A percentile compares a stretch with the other conserved stretches of the same genome.
Conservation (phyloP, 2,888 invertebrate genomes). For the Hypercompe scribonia region DNA sequence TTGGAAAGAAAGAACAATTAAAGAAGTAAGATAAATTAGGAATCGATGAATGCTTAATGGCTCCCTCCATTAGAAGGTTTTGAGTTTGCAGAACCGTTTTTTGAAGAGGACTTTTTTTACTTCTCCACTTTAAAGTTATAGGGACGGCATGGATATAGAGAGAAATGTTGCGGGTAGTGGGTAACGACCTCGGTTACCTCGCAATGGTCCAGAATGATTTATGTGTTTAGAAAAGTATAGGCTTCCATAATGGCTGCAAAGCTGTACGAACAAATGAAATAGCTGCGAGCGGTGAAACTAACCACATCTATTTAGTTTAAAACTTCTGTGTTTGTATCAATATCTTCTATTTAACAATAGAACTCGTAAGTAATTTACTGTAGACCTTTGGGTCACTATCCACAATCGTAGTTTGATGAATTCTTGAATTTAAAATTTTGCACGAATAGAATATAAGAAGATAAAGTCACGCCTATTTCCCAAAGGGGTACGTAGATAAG, state of each 20-base stretch:
- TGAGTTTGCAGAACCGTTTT: slow-evolving; percentile 73
- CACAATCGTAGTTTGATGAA: not conserved
- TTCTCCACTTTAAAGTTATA: slow-evolving; percentile 74
- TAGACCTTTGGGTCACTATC: not conserved
- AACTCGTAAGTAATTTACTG: not conserved
- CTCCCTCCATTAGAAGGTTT: slow-evolving; percentile 81
- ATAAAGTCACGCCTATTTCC: too few relatives aligned
- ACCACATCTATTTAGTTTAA: not conserved
- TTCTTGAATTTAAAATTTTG: too few relatives aligned
- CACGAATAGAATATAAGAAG: too few relatives aligned
- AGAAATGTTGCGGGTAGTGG: slow-evolving; percentile 38
- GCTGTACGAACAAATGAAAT: slow-evolving; percentile 18
- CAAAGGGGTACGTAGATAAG: too few relatives aligned
- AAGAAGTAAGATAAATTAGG: slow-evolving; percentile 82
- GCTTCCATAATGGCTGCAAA: slow-evolving; percentile 10
- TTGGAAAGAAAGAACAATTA: slow-evolving; percentile 77
- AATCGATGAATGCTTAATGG: slow-evolving; percentile 85
- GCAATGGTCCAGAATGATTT: slow-evolving; percentile 17
- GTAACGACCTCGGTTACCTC: slow-evolving; percentile 13
- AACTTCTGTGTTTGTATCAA: not conserved
- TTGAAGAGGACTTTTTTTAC: slow-evolving; percentile 73
- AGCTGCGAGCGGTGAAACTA: slow-evolving; percentile 2
- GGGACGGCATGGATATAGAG: slow-evolving; percentile 54
- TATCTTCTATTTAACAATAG: not conserved
- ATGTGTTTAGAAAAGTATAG: slow-evolving; percentile 10